phyloP scores from a whole-genome alignment of 1,140 invertebrate genomes.

The Drosophila paulistorum region DNA sequence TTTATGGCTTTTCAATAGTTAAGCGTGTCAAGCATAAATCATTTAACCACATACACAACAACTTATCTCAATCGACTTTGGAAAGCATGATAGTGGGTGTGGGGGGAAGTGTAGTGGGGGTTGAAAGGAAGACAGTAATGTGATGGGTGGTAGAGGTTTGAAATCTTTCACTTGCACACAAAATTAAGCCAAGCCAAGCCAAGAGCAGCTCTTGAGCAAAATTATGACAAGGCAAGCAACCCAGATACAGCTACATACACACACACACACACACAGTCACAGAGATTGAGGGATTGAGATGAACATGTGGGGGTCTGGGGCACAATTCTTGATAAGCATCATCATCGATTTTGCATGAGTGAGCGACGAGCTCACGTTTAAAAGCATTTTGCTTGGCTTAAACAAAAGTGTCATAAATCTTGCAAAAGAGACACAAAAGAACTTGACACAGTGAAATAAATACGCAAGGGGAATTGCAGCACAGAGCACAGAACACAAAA shows the following conservation, averaged over 20 bases:
- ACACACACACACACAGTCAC: too few species aligned
- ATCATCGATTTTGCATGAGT: constrained; percentile 74
- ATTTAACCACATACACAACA: constrained; percentile 42
- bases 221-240: constrained; percentile 64
- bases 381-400: constrained; percentile 59
- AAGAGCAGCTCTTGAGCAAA: constrained; percentile 53
- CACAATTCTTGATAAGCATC: constrained; percentile 51
- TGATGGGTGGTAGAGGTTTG: constrained; percentile 5
- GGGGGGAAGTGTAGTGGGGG: not conserved
- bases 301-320: not conserved
- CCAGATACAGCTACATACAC: constrained; percentile 17
- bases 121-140: constrained; percentile 19
- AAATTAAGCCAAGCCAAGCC: constrained; percentile 76
- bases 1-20: constrained; percentile 68
- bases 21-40: constrained; percentile 81
- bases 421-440: constrained; percentile 61
- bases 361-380: constrained; percentile 44
- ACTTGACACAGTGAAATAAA: constrained; percentile 70
- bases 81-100: not conserved
- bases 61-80: constrained; percentile 69
- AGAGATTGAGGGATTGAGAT: not conserved
- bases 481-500: constrained; percentile 38
- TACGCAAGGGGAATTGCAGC: constrained; percentile 37
- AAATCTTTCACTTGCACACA: constrained; percentile 51
- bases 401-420: constrained; percentile 81